Base-by-base conservation (phyloP, 2,888 invertebrate species). In the Nomada ferruginata region DNA sequence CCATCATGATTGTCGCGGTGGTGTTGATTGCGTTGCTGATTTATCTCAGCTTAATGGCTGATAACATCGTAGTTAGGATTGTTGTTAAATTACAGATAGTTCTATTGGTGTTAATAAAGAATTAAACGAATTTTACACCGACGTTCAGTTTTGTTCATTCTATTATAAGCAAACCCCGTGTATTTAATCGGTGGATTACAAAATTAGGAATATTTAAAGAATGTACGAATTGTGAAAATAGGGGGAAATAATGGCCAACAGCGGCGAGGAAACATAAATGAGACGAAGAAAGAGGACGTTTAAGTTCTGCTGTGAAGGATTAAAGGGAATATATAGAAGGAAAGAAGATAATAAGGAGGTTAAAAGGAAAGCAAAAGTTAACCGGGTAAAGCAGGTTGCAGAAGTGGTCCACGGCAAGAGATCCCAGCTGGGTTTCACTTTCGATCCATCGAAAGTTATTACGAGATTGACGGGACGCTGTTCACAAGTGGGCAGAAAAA, bases 361-460 rank as follows among this genome's bases (percentile, higher is more conserved):
- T 52, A 61, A 72, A 69, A 55, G 23, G 29, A 76, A 68, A 68
- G 77, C 26, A 44, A 52, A 52, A 76, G 50, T 36, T 53, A 60
- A 74, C 44, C 18, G 71, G 77, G 60, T 71, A 70, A 83, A 83
- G 63, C 77, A 72, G 82, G 61, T 78, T 29, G 44, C 60, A 52
- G 68, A 29, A 52, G 61, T 50, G 52, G 66, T 44, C 15, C 20
- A n/a, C 20, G 55, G 20, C n/a, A 29, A 64, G 36, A 71, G 71
- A 76, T 81, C 64, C 36, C 78, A 57, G 76, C 81, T 78, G 61
- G 29, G 63, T 76, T 72, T 85, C 83, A 81, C 81, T 85, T 76
- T 86, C 86, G 63, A 74, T 69, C 55, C 57, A 74, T 72, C 71
- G 76, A 84, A 71, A 86, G 72, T 72, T 64, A 76, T 82, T 59